Evolutionary conservation across 2,888 invertebrate genomes (phyloP).

Genomic region (Mesorhabditis spiculigera): DNA sequence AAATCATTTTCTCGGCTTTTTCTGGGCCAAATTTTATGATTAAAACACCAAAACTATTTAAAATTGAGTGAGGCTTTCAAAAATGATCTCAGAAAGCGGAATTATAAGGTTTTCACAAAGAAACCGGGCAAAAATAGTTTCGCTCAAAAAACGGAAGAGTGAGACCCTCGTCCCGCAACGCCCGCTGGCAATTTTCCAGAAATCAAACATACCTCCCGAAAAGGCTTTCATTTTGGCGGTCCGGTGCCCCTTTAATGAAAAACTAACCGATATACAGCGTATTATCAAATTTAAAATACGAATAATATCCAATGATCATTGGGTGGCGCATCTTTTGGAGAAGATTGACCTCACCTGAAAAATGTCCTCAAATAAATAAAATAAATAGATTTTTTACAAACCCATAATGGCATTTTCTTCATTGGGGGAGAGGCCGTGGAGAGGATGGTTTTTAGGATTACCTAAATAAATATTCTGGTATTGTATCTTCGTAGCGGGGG

Average conservation of each 20-base stretch:
- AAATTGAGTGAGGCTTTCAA: too few species aligned
- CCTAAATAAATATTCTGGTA: conserved; percentile 52
- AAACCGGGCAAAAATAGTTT: too few species aligned
- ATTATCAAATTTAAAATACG: conserved; percentile 65
- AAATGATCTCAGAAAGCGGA: too few species aligned
- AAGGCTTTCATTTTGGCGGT: too few species aligned
- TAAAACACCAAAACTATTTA: too few species aligned
- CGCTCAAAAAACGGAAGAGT: too few species aligned
- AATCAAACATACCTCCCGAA: too few species aligned
- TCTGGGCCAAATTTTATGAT: too few species aligned
- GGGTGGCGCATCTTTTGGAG: conserved; percentile 73
- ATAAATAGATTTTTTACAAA: conserved; percentile 12
- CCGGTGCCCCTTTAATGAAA: background rate
- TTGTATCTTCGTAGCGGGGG: background rate
- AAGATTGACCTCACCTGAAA: conserved; percentile 65
- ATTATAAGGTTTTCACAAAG: too few species aligned
- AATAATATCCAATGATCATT: conserved; percentile 73
- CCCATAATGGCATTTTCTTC: conserved; percentile 42
- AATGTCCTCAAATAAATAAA: background rate
- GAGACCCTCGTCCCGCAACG: too few species aligned
- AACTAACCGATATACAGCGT: conserved; percentile 31
- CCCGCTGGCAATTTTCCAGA: too few species aligned
- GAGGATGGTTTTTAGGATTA: conserved; percentile 74
- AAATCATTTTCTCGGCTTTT: too few species aligned
- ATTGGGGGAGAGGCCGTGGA: conserved; percentile 65